phyloP scores from a whole-genome alignment of 1,140 invertebrate species.

The Drosophila kepulauana region DNA sequence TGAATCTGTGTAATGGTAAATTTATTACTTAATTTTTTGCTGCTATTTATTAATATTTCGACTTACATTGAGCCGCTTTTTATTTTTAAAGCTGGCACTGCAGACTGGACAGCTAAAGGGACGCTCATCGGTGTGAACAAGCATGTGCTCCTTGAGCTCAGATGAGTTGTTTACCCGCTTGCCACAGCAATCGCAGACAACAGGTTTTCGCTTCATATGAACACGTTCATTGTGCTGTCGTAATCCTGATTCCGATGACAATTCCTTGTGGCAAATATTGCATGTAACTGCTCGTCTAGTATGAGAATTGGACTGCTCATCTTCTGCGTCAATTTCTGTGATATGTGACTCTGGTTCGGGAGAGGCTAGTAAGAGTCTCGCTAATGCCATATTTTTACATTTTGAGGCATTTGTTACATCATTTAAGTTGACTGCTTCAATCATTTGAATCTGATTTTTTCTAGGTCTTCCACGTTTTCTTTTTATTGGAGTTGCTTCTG shows the following conservation, averaged over 20 bases:
- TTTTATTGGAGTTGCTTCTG: neutral
- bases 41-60: neutral
- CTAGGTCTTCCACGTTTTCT: constrained; percentile 34
- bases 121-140: constrained; percentile 84
- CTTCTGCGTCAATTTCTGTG: neutral
- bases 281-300: constrained; percentile 48
- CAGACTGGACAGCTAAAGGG: constrained; percentile 58
- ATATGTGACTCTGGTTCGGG: neutral
- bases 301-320: neutral
- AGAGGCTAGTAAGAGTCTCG: constrained; percentile 2
- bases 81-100: constrained; percentile 57
- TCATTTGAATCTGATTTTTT: neutral
- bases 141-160: constrained; percentile 85
- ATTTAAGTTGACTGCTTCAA: neutral
- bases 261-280: constrained; percentile 72
- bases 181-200: constrained; percentile 85
- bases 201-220: constrained; percentile 84
- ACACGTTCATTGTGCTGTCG: constrained; percentile 81
- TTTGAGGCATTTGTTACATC: neutral
- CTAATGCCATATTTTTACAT: constrained; percentile 35
- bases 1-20: constrained; percentile 45
- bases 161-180: constrained; percentile 85
- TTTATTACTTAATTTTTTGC: neutral
- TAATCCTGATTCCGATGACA: constrained; percentile 62
- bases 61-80: constrained; percentile 54